A percentile compares a stretch with the other conserved stretches of the same genome.
phyloP scores from a whole-genome alignment of 2,888 invertebrate species.

The Folsomia candida region DNA sequence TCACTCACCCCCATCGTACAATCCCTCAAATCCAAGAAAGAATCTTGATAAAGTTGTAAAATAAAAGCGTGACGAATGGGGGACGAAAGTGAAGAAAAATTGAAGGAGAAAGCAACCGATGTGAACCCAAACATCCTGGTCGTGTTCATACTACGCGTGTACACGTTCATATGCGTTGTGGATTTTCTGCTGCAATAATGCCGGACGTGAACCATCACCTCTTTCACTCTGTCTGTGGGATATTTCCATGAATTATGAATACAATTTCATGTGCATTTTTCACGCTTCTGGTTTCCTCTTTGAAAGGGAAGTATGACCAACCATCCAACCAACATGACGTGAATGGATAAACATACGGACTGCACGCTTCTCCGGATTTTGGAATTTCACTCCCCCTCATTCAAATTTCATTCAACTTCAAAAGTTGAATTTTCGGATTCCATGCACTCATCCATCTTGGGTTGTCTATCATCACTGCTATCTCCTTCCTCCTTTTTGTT shows the following conservation, averaged over 20 bases:
- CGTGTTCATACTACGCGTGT: too few relatives aligned
- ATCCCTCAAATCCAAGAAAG: constrained; percentile 1
- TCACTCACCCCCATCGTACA: not conserved
- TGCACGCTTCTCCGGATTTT: not conserved
- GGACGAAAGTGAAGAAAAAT: constrained; percentile 11
- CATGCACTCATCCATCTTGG: not conserved
- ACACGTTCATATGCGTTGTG: too few relatives aligned
- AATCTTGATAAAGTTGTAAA: constrained; percentile 4
- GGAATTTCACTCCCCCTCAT: not conserved
- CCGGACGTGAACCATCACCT: not conserved
- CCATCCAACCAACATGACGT: constrained; percentile 2
- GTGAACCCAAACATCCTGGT: not conserved
- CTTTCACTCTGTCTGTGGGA: not conserved
- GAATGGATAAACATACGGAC: constrained; percentile 12
- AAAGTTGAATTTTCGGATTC: not conserved
- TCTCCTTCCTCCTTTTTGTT: not conserved
- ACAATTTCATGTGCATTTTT: constrained; percentile 15
- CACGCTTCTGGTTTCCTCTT: constrained; percentile 17
- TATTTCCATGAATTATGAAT: not conserved
- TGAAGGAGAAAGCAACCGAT: constrained; percentile 19
- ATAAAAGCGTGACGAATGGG: constrained; percentile 3
- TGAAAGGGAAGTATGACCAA: not conserved
- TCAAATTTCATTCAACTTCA: not conserved
- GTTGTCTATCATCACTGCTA: not conserved
- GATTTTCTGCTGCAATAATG: not conserved